Evolutionary conservation across 53 echinoderm and acorn worm species (phyloP).

Genomic region (Holothuria leucospilota): DNA sequence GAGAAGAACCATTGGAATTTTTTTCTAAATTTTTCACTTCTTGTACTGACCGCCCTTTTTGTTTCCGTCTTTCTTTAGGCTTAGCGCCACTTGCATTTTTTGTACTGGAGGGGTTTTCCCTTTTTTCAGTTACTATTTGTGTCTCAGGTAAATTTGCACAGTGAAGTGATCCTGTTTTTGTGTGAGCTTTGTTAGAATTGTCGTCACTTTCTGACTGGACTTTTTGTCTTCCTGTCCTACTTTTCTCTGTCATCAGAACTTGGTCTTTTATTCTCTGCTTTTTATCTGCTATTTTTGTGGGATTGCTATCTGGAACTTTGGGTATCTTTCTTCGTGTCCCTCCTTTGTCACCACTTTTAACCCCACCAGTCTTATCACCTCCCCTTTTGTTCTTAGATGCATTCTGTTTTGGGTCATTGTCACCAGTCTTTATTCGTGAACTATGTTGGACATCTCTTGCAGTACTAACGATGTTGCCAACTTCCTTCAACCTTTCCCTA

Average conservation of each 20-base stretch:
- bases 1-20: not conserved
- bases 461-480: no score
- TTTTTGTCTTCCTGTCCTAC: no score
- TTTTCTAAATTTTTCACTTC: not conserved
- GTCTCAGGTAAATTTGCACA: no score
- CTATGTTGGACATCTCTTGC: no score
- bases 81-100: conserved; percentile 7
- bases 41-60: not conserved
- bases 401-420: no score
- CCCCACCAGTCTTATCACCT: not conserved
- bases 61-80: not conserved
- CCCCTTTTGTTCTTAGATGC: not conserved
- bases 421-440: no score
- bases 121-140: no score
- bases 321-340: not conserved
- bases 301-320: not conserved
- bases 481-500: not conserved
- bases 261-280: conserved; percentile 30
- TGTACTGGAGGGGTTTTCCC: not conserved
- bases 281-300: not conserved
- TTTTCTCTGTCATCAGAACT: not conserved
- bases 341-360: not conserved
- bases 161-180: no score
- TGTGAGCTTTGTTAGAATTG: no score
- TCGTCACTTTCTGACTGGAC: no score